A percentile compares a stretch with the other conserved stretches of the same genome.
Evolutionary conservation across 2,888 invertebrate genomes (phyloP).

Genomic region (Merodon equestris): DNA sequence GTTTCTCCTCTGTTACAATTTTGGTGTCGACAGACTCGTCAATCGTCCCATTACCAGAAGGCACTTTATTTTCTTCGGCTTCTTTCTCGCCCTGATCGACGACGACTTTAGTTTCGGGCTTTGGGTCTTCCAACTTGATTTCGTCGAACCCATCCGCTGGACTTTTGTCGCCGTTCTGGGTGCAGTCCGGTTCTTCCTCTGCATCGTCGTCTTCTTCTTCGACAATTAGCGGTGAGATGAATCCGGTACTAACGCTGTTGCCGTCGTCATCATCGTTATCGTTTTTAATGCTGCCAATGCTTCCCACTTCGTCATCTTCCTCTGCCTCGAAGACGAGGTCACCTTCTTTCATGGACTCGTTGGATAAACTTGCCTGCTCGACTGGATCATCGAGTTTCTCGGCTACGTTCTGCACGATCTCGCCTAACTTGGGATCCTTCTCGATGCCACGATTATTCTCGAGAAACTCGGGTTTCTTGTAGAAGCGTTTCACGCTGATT

Average conservation of each 20-base stretch:
- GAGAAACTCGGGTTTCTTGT: slow-evolving; percentile 78
- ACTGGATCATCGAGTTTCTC: slow-evolving; percentile 43
- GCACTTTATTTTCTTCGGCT: slow-evolving; percentile 33
- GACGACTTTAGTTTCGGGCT: slow-evolving; percentile 39
- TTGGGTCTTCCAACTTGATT: slow-evolving; percentile 1
- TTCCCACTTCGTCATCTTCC: slow-evolving; percentile 70
- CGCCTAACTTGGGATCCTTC: slow-evolving; percentile 78
- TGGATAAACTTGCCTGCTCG: slow-evolving; percentile 56
- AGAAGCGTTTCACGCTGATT: slow-evolving; percentile 79
- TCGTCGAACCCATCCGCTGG: slow-evolving; percentile 65
- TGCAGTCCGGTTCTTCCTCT: slow-evolving; percentile 11
- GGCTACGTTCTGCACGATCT: slow-evolving; percentile 75
- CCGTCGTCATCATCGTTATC: slow-evolving; percentile 66
- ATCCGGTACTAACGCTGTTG: slow-evolving; percentile 69
- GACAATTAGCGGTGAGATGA: slow-evolving; percentile 69
- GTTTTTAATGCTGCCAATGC: slow-evolving; percentile 56
- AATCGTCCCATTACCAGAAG: slow-evolving; percentile 7
- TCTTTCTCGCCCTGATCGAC: slow-evolving; percentile 35
- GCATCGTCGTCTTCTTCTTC: slow-evolving; percentile 70
- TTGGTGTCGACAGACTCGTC: slow-evolving; percentile 3
- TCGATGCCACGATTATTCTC: slow-evolving; percentile 79
- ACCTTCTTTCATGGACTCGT: slow-evolving; percentile 72
- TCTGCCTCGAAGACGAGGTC: slow-evolving; percentile 72
- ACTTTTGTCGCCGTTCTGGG: slow-evolving; percentile 49
- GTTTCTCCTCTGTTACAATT: slow-evolving; percentile 17